Evolutionary conservation across 2,797 vertebrate genomes (phyloP).

Genomic region (Chaetophractus vellerosus): DNA sequence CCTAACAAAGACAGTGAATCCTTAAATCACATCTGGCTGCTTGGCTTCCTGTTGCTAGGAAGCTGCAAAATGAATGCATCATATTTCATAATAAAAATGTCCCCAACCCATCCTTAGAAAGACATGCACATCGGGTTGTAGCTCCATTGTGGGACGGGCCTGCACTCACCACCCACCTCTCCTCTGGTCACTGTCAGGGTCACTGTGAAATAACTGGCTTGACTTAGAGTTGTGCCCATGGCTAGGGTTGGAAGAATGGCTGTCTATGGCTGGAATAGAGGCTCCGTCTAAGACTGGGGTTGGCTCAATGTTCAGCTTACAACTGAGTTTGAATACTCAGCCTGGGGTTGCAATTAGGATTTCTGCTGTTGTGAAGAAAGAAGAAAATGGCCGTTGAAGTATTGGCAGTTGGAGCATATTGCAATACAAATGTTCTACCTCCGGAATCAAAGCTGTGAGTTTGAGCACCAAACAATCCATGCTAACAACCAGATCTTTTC

Average conservation of each 20-base stretch:
- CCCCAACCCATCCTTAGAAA: slow-evolving; percentile 27
- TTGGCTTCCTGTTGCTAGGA: slow-evolving; percentile 79
- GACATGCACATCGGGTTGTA: background rate
- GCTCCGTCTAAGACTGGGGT: background rate
- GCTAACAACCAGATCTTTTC: slow-evolving; percentile 24
- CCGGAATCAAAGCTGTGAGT: slow-evolving; percentile 19
- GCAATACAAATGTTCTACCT: slow-evolving; percentile 54
- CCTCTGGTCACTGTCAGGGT: background rate
- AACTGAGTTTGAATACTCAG: background rate
- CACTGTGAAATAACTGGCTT: background rate
- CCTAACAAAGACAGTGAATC: slow-evolving; percentile 50
- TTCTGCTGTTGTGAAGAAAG: background rate
- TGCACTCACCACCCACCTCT: background rate
- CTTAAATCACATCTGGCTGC: slow-evolving; percentile 67
- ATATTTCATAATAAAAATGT: slow-evolving; percentile 70
- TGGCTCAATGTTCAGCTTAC: background rate
- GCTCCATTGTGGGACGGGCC: background rate
- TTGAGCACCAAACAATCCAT: slow-evolving; percentile 47
- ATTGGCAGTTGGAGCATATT: slow-evolving; percentile 41
- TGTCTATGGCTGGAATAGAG: background rate
- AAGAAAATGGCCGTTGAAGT: slow-evolving; percentile 10
- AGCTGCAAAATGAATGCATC: slow-evolving; percentile 61
- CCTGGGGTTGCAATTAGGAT: background rate
- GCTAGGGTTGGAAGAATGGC: background rate
- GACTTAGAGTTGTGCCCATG: background rate